Base-by-base conservation (phyloP, 1,140 invertebrate species). In the Zaprionus africanus region DNA sequence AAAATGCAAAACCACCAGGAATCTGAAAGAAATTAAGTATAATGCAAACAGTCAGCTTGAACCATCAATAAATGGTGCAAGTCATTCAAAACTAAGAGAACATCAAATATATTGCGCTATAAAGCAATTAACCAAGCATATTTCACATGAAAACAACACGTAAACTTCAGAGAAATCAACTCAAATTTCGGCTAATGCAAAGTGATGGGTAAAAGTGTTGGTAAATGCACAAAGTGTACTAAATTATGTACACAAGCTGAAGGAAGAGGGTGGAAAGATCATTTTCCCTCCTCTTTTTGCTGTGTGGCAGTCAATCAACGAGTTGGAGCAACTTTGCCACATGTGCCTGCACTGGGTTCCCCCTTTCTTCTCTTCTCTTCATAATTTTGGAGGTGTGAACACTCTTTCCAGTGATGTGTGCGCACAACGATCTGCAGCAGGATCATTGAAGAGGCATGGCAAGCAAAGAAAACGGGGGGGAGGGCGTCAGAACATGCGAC, bases 351-450 rank as follows among this genome's bases (percentile, higher is more conserved):
- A 28, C 34, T 12, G 38, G 26, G 56, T 12, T 26, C 54, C 43
- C 28, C 46, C 36, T 61, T 46, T 13, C 19, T n/a, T 51, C 46
- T 5, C 22, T 22, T 56, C 36, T 61, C 62, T 41, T 67, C 36
- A 71, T 79, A 87, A 87, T 86, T 71, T 77, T 38, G 53, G 76
- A 86, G 83, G 83, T 86, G 83, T 87, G 83, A 86, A 86, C 73
- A 86, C 63, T 79, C 58, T 61, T 58, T 38, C 24, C 34, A 56
- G 49, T 73, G 74, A 76, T 68, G 72, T 76, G 68, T 72, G 74
- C 68, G 9, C 41, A 43, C 56, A 36, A 31, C 15, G 17, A 65
- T 82, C 72, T 46, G 41, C 15, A 67, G 67, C 62, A 76, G 17
- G 56, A 65, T 57, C 41, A 51, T 6, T 17, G 34, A 22, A 17